Evolutionary conservation across 2,113 vertebrate species (phyloP).

Genomic region (Bagarius yarrelli): DNA sequence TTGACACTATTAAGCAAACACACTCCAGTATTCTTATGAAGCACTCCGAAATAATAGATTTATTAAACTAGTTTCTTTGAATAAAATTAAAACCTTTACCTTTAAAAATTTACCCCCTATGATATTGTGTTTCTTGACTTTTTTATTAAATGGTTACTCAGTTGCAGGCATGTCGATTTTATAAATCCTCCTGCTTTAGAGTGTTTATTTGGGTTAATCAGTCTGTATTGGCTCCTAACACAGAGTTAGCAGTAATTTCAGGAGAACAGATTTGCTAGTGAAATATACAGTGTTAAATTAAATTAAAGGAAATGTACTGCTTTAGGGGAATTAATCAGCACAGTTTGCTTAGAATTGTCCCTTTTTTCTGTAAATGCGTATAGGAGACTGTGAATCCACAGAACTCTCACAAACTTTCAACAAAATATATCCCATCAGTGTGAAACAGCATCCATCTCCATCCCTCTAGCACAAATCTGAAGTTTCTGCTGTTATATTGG

Average conservation of each 20-base stretch:
- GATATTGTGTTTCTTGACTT: no score
- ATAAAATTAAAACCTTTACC: no score
- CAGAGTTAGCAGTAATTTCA: not conserved
- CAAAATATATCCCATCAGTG: no score
- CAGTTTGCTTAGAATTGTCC: not conserved
- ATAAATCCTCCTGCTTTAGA: not conserved
- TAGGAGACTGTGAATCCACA: no score
- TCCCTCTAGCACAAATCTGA: not conserved
- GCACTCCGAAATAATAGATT: slow-evolving; percentile 16
- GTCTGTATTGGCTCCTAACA: not conserved
- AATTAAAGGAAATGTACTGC: not conserved
- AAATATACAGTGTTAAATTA: slow-evolving; percentile 20
- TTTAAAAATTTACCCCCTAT: no score
- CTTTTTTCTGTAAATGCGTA: no score
- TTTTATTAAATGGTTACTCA: no score
- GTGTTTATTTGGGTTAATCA: not conserved
- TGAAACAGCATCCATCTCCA: not conserved
- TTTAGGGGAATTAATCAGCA: not conserved
- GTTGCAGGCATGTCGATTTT: no score
- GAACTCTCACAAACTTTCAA: no score
- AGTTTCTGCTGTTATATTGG: not conserved
- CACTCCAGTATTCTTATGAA: slow-evolving; percentile 29
- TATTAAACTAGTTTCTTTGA: no score
- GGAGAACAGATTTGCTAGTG: slow-evolving; percentile 28
- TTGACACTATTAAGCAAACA: slow-evolving; percentile 5